Conservation (phyloP, 2,113 vertebrate genomes). For the Scalopus aquaticus region DNA sequence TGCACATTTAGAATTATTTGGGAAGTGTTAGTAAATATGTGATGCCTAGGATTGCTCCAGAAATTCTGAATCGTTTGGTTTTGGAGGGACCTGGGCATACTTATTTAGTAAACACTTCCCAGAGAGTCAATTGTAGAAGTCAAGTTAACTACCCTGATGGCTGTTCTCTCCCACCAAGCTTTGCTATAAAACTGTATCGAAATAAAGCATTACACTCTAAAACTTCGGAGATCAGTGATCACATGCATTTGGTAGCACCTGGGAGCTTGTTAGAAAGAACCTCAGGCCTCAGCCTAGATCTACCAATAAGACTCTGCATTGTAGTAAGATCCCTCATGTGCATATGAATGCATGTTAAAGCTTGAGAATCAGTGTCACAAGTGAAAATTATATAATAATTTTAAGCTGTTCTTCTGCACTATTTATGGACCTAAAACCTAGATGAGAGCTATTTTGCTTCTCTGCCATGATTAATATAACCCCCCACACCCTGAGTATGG, state of each 20-base stretch:
- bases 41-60: not conserved
- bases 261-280: not conserved
- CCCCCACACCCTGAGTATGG: not conserved
- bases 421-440: not conserved
- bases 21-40: not conserved
- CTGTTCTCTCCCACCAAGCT: not conserved
- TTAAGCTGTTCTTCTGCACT: not conserved
- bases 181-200: not conserved
- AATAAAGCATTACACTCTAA: not conserved
- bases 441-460: not conserved
- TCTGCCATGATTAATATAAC: not conserved
- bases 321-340: not conserved
- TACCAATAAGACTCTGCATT: not conserved
- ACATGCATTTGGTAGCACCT: not conserved
- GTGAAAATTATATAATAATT: not conserved
- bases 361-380: not conserved
- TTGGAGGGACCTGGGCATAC: not conserved
- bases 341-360: not conserved
- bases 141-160: not conserved
- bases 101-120: not conserved
- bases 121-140: not conserved
- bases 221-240: not conserved
- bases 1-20: not conserved
- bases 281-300: not conserved
- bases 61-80: not conserved